These are phyloP conservation scores for Thomomys bottae DNA, from an alignment of 2,113 vertebrate species.

Conservation along the genomic window DNA sequence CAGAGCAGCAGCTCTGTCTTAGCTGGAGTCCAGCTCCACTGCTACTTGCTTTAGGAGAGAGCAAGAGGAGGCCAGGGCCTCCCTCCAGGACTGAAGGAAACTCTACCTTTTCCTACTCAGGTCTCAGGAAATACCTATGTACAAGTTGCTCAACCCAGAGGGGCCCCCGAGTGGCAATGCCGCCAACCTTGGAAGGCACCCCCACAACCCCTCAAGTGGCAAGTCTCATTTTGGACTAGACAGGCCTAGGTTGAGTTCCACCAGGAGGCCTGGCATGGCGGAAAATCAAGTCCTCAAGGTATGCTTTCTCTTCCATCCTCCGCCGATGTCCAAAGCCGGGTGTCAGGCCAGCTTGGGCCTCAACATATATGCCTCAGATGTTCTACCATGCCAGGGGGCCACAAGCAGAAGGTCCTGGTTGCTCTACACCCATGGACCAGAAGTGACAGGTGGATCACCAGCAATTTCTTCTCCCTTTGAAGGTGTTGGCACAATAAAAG, in stretches of 20 bases:
- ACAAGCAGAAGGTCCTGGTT: neutral
- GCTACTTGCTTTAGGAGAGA: neutral
- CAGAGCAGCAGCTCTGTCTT: rapidly evolving
- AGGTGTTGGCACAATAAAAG: neutral
- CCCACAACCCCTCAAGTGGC: no score
- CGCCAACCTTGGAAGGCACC: neutral
- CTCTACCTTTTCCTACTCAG: neutral
- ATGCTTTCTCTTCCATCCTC: neutral
- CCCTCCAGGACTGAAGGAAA: neutral
- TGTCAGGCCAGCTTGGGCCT: neutral
- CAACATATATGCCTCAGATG: neutral
- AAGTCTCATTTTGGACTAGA: neutral
- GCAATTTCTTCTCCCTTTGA: no score
- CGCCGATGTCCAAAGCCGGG: neutral
- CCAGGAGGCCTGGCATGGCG: neutral
- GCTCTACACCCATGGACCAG: neutral
- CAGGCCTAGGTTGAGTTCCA: neutral
- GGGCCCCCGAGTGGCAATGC: neutral
- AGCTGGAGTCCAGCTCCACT: neutral
- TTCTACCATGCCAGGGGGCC: no score
- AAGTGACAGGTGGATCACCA: neutral
- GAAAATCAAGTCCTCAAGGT: neutral
- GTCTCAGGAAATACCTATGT: neutral
- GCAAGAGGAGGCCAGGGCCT: neutral
- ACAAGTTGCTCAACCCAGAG: neutral